A percentile compares a stretch with the other conserved stretches of the same genome.
phyloP scores from a whole-genome alignment of 2,888 invertebrate genomes.

The Cyaniris semiargus region DNA sequence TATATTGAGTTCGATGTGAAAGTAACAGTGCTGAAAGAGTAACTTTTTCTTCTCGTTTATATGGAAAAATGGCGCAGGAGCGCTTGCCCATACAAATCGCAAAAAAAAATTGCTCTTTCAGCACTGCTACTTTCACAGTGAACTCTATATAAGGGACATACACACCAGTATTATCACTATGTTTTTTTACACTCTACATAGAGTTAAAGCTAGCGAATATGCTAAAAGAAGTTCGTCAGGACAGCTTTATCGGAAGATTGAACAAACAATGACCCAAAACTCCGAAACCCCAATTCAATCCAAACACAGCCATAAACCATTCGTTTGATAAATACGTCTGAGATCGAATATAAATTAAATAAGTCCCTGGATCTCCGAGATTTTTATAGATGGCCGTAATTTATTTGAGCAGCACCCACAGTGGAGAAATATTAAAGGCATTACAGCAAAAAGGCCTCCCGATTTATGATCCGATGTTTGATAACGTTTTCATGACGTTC shows the following conservation, averaged over 20 bases:
- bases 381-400: constrained; percentile 79
- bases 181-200: too few relatives aligned
- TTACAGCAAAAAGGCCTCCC: constrained; percentile 77
- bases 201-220: too few relatives aligned
- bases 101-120: too few relatives aligned
- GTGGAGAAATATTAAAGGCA: constrained; percentile 79
- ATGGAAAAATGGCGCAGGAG: too few relatives aligned
- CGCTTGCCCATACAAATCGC: too few relatives aligned
- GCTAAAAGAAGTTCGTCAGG: not conserved
- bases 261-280: not conserved
- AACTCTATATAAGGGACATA: too few relatives aligned
- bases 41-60: too few relatives aligned
- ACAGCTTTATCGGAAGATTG: not conserved
- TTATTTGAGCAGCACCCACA: constrained; percentile 78
- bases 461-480: constrained; percentile 78
- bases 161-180: too few relatives aligned
- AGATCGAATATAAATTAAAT: constrained; percentile 80
- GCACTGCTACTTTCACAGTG: too few relatives aligned
- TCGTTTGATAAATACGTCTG: constrained; percentile 73
- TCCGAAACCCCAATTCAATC: not conserved
- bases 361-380: constrained; percentile 75
- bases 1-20: too few relatives aligned
- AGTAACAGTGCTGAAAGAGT: too few relatives aligned
- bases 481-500: constrained; percentile 61
- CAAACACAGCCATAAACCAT: constrained; percentile 46